Evolutionary conservation across 1,140 invertebrate species (phyloP), one percentile per base, ranked within the genome.

Genomic region (Ditylenchus dipsaci): DNA sequence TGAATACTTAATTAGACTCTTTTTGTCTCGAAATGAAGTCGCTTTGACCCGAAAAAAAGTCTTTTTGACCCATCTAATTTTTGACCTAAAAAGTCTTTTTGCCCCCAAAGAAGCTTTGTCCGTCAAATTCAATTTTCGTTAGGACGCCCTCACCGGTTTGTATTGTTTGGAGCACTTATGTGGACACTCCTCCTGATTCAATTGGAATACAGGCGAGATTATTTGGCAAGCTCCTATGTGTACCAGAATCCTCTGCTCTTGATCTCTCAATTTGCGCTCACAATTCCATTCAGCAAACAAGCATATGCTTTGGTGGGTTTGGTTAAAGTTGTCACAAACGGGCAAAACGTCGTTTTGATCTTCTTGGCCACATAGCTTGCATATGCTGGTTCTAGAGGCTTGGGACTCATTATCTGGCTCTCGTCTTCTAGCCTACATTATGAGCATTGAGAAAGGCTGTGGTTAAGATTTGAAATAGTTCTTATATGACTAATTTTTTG

Each of bases 221-320:
- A 45, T n/a, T 17, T 60, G 42, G 62, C 75, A 76, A 53, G 30
- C 67, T 27, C 75, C 77, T 17, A 76, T 45, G 64, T 76, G 75
- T 8, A 75, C 73, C 3, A 76, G 60, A 23, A 76, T 58, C 11
- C 42, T 42, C 45, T 76, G 76, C 65, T 76, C 75, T n/a, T 42
- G 17, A 0, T 61, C 63, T 21, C 38, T 38, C 38, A 19, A n/a
- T 17, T 73, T 19, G 38, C 53, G 47, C 23, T 71, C 63, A 49
- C 75, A 76, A 71, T 76, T 76, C 65, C 66, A 76, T 63, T 64
- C 47, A n/a, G 75, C 75, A 67, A 76, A 76, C 17, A 47, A 30
- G 42, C 75, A 76, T 33, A 73, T 47, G 49, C 45, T 71, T 65
- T 45, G 30, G 23, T 75, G 69, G n/a, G 69, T 73, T 11, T 26